Base-by-base conservation (phyloP, 2,888 invertebrate species). In the Hydrotaea cyrtoneurina region DNA sequence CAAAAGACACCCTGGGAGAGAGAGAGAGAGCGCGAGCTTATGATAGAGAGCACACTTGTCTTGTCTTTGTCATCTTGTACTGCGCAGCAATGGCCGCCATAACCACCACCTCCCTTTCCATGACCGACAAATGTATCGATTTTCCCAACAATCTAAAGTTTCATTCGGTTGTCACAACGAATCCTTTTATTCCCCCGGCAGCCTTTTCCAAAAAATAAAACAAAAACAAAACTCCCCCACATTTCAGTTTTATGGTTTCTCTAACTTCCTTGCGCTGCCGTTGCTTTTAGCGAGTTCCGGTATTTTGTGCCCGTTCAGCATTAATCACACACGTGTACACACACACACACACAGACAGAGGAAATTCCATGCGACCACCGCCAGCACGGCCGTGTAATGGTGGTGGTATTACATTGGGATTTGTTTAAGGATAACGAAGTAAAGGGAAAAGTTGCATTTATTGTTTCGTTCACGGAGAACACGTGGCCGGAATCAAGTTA, bases 401-500 rank as follows among this genome's bases (percentile, higher is more conserved):
- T 72, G 57, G 50, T 62, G 31, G 64, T 73, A 23, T 79, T 71
- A 36, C 64, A 46, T 59, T 71, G 62, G 77, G 62, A 39, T 75
- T 59, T 66, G 31, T 66, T 72, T 2, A 19, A 66, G 66, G 66
- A 66, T 66, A 66, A 66, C 21, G 7, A 19, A 55, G 55, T 21
- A 55, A 21, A 55, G 2, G 55, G 21, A 19, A 21, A 55, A 1
- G 55, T 21, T 55, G 19, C 21, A 19, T 19, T 21, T 55, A 19
- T 8, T 13, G 50, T 50, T 50, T 50, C 15, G 1, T n/a, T 1
- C 31, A n/a, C 15, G 26, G 2, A 26, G 57, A 85, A 86, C 88
- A 87, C 88, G 86, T 87, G 87, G 86, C 87, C 86, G 86, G 87
- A 86, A 86, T 87, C 85, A 86, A 87, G 84, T 86, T 86, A 87